Conservation (phyloP, 2,888 invertebrate genomes). For the Nomada ferruginata region DNA sequence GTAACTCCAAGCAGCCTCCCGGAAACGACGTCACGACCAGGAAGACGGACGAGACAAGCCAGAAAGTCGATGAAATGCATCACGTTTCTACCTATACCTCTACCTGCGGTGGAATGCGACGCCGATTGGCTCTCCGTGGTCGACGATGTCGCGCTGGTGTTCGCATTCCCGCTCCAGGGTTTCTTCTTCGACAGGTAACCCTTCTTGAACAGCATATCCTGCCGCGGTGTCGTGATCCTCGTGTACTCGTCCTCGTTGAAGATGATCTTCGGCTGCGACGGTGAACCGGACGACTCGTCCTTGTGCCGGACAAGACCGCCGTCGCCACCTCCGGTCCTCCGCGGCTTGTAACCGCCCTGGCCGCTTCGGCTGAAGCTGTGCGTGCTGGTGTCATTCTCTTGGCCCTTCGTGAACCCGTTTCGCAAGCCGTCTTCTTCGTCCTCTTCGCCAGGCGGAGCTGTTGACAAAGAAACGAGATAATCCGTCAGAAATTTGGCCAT, state of each 20-base stretch:
- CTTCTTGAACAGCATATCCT: slow-evolving; percentile 90
- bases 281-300: slow-evolving; percentile 73
- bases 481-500: background rate
- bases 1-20: slow-evolving; percentile 10
- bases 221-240: slow-evolving; percentile 89
- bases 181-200: slow-evolving; percentile 87
- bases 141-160: slow-evolving; percentile 83
- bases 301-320: slow-evolving; percentile 72
- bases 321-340: slow-evolving; percentile 71
- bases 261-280: slow-evolving; percentile 85
- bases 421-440: slow-evolving; percentile 81
- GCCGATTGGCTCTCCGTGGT: slow-evolving; percentile 83
- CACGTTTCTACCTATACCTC: slow-evolving; percentile 70
- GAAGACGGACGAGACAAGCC: slow-evolving; percentile 22
- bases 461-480: background rate
- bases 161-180: slow-evolving; percentile 80
- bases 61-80: slow-evolving; percentile 60
- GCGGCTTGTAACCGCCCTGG: slow-evolving; percentile 71
- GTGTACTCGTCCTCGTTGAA: slow-evolving; percentile 89
- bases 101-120: slow-evolving; percentile 83
- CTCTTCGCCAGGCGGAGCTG: slow-evolving; percentile 82
- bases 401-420: slow-evolving; percentile 74
- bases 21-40: slow-evolving; percentile 24
- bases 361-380: slow-evolving; percentile 64
- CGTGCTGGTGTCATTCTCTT: slow-evolving; percentile 73